phyloP scores from a whole-genome alignment of 1,140 invertebrate genomes.

The Ectropis grisescens region DNA sequence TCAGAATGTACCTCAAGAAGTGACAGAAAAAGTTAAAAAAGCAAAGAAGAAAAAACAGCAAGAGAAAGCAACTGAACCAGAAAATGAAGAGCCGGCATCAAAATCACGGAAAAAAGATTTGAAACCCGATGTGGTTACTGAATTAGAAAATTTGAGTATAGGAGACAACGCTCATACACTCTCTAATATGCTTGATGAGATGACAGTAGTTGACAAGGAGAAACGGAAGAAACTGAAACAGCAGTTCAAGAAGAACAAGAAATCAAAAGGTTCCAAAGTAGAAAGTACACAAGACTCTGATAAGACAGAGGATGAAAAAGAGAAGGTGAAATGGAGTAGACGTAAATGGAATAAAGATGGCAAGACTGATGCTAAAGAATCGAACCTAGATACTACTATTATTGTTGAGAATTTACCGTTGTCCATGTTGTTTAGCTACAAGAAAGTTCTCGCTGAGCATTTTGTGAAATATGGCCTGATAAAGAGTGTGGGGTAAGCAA shows the following conservation, averaged over 20 bases:
- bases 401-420: slow-evolving; percentile 46
- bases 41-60: slow-evolving; percentile 32
- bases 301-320: slow-evolving; percentile 22
- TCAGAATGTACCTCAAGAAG: no score
- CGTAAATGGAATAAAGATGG: slow-evolving; percentile 50
- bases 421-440: slow-evolving; percentile 34
- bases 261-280: slow-evolving; percentile 2
- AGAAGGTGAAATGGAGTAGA: slow-evolving; percentile 46
- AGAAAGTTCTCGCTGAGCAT: slow-evolving; percentile 33
- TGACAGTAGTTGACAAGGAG: slow-evolving; percentile 43
- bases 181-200: slow-evolving; percentile 42
- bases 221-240: slow-evolving; percentile 29
- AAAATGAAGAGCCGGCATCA: slow-evolving; percentile 19
- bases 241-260: slow-evolving; percentile 9
- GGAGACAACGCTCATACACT: slow-evolving; percentile 48
- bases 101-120: slow-evolving; percentile 24
- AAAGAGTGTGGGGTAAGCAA: slow-evolving; percentile 37
- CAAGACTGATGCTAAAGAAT: slow-evolving; percentile 2
- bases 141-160: slow-evolving; percentile 48
- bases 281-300: slow-evolving; percentile 1
- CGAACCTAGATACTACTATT: slow-evolving; percentile 13
- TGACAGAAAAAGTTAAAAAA: slow-evolving; percentile 22
- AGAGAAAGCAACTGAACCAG: slow-evolving; percentile 12
- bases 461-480: slow-evolving; percentile 39
- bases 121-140: slow-evolving; percentile 40